A percentile compares a stretch with the other conserved stretches of the same genome.
These are phyloP conservation scores for Euura lappo DNA, from an alignment of 1,140 invertebrate genomes.

Conservation along the genomic window DNA sequence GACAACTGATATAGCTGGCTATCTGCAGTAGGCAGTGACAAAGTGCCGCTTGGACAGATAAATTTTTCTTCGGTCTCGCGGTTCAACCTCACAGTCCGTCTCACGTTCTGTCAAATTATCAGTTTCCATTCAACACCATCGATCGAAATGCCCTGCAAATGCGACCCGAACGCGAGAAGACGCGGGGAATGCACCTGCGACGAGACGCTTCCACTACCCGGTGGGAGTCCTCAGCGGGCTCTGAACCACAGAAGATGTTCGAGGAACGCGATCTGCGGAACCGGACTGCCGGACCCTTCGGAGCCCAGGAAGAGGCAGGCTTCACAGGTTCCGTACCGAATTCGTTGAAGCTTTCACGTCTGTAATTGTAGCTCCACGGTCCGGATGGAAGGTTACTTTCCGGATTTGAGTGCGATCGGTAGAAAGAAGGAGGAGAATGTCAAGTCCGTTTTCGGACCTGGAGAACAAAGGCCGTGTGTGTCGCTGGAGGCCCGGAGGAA, in stretches of 20 bases:
- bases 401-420: conserved; percentile 6
- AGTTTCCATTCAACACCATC: neutral
- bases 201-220: neutral
- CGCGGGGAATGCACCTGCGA: conserved; percentile 3
- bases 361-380: neutral
- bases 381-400: neutral
- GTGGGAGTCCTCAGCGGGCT: neutral
- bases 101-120: neutral
- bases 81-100: neutral
- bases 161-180: conserved; percentile 5
- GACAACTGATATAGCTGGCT: neutral
- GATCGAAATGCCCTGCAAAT: conserved; percentile 14
- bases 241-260: conserved; percentile 1
- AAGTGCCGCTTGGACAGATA: neutral
- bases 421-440: neutral
- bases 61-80: neutral
- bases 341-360: too few species aligned
- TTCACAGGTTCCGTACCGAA: neutral
- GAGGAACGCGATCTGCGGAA: conserved; percentile 2
- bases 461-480: conserved; percentile 13
- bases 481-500: conserved; percentile 19
- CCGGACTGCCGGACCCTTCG: neutral
- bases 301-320: neutral
- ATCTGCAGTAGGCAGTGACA: neutral
- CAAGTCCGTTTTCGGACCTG: neutral